Conservation (phyloP, 2,888 invertebrate genomes). For the Drosophila setosimentum region DNA sequence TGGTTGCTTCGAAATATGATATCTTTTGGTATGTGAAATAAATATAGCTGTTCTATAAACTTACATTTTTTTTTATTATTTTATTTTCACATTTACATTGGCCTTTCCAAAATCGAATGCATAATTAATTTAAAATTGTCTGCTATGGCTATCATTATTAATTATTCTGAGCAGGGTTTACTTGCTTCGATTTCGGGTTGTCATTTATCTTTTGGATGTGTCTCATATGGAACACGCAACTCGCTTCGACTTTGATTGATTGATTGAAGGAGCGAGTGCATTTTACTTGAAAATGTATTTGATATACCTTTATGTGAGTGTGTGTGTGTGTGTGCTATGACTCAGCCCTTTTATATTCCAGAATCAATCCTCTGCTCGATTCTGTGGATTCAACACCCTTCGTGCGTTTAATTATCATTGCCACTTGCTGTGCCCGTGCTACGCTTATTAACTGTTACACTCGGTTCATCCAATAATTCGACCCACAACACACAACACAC, state of each 20-base stretch:
- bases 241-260: conserved; percentile 51
- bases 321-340: conserved; percentile 3
- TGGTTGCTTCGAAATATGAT: background rate
- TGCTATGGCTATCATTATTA: background rate
- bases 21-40: background rate
- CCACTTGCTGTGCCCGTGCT: conserved; percentile 19
- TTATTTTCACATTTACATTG: background rate
- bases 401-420: conserved; percentile 20
- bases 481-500: background rate
- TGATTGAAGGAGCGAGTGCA: conserved; percentile 20
- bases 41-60: background rate
- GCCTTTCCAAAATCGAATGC: background rate
- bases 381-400: conserved; percentile 29
- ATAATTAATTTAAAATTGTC: conserved; percentile 4
- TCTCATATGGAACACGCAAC: conserved; percentile 12
- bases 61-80: background rate
- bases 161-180: conserved; percentile 7
- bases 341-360: conserved; percentile 20
- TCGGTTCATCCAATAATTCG: conserved; percentile 11
- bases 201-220: conserved; percentile 33
- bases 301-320: conserved; percentile 1
- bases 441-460: conserved; percentile 40
- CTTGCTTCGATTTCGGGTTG: conserved; percentile 1
- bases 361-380: background rate
- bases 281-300: conserved; percentile 4